phyloP scores from a whole-genome alignment of 2,797 vertebrate genomes.

The Sebastes diploproa region DNA sequence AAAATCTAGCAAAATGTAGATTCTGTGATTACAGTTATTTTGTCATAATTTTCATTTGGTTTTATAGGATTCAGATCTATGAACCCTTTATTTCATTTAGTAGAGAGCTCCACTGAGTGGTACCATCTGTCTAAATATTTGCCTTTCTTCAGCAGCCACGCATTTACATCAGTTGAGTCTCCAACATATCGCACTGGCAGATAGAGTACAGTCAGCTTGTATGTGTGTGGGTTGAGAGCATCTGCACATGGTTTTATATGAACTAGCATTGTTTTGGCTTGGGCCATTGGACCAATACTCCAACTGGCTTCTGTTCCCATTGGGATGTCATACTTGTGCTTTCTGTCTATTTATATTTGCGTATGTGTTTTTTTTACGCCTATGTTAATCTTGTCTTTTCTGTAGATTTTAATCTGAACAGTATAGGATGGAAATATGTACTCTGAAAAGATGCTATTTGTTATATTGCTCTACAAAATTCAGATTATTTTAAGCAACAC shows the following conservation, averaged over 20 bases:
- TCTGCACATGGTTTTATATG: constrained; percentile 29
- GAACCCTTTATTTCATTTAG: constrained; percentile 21
- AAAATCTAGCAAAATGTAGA: not conserved
- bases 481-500: not conserved
- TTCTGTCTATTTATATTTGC: constrained; percentile 9
- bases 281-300: constrained; percentile 8
- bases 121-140: constrained; percentile 52
- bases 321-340: not conserved
- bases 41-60: constrained; percentile 3
- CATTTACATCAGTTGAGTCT: constrained; percentile 30
- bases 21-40: constrained; percentile 5
- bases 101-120: constrained; percentile 6
- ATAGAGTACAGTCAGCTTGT: constrained; percentile 18
- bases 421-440: not conserved
- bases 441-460: not conserved
- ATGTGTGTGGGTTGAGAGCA: constrained; percentile 23
- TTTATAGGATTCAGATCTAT: constrained; percentile 14
- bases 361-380: not conserved
- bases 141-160: constrained; percentile 34
- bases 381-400: not conserved
- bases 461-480: not conserved
- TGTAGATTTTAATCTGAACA: not conserved
- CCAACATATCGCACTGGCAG: constrained; percentile 21
- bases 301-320: not conserved
- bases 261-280: constrained; percentile 31